Conservation (phyloP, 2,113 vertebrate genomes). For the Toxotes jaculatrix region DNA sequence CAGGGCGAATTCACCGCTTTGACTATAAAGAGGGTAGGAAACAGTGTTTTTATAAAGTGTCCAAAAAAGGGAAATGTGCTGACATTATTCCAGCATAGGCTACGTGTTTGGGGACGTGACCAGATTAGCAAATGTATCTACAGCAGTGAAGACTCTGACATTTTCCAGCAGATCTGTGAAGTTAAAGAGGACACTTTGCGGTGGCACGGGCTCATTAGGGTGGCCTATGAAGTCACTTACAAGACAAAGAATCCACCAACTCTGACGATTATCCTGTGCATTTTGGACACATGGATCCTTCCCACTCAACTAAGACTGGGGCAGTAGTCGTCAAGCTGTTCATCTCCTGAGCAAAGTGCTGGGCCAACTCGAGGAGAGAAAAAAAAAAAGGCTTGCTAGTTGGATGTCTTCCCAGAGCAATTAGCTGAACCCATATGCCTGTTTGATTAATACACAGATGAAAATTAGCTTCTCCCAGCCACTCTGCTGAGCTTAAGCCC, state of each 20-base stretch:
- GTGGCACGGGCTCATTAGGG: constrained; percentile 3
- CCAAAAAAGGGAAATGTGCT: constrained; percentile 26
- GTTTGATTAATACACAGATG: constrained; percentile 81
- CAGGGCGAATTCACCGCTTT: constrained; percentile 23
- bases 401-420: constrained; percentile 82
- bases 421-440: constrained; percentile 79
- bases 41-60: constrained; percentile 28
- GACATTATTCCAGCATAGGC: constrained; percentile 12
- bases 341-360: constrained; percentile 45
- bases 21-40: constrained; percentile 37
- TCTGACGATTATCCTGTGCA: constrained; percentile 37
- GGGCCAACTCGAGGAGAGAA: constrained; percentile 35
- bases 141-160: not conserved
- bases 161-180: constrained; percentile 18
- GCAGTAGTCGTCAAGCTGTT: constrained; percentile 61
- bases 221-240: constrained; percentile 21
- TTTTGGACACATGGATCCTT: constrained; percentile 32
- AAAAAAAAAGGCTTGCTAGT: constrained; percentile 31
- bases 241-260: constrained; percentile 40
- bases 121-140: constrained; percentile 29
- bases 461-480: constrained; percentile 69
- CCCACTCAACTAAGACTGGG: constrained; percentile 46
- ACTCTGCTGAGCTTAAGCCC: constrained; percentile 29
- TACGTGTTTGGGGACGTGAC: not conserved
- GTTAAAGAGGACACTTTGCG: constrained; percentile 10